Evolutionary conservation across 2,888 invertebrate genomes (phyloP).

Genomic region (Thumatha senex): DNA sequence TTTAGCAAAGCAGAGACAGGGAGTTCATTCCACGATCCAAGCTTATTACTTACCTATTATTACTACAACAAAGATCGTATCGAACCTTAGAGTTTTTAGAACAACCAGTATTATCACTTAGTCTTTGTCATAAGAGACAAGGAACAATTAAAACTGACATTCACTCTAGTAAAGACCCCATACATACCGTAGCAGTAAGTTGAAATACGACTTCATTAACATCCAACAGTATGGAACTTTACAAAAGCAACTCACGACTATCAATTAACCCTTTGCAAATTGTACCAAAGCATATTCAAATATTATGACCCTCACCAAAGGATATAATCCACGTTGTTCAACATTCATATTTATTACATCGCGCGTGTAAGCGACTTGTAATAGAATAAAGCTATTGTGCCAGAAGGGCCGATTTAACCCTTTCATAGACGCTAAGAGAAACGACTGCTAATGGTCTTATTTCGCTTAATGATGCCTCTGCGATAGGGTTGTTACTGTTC

Average conservation of each 20-base stretch:
- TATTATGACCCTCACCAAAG: slow-evolving; percentile 81
- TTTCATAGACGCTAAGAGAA: slow-evolving; percentile 78
- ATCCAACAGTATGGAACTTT: slow-evolving; percentile 38
- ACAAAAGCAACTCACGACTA: slow-evolving; percentile 53
- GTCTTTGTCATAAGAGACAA: no score
- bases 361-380: slow-evolving; percentile 78
- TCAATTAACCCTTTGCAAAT: slow-evolving; percentile 80
- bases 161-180: no score
- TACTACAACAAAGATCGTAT: no score
- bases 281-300: slow-evolving; percentile 77
- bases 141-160: no score
- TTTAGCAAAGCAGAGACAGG: no score
- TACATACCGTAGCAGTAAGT: not conserved
- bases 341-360: slow-evolving; percentile 83
- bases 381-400: slow-evolving; percentile 79
- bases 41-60: no score
- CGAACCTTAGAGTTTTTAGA: no score
- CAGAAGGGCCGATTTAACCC: slow-evolving; percentile 79
- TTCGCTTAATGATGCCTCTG: slow-evolving; percentile 78
- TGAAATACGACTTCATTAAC: slow-evolving; percentile 29
- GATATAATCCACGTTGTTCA: slow-evolving; percentile 77
- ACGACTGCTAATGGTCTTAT: slow-evolving; percentile 82
- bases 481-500: slow-evolving; percentile 61
- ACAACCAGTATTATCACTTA: no score
- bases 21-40: no score